A percentile compares a stretch with the other conserved stretches of the same genome.
Conservation (phyloP, 2,113 vertebrate species). For the Sula dactylatra region DNA sequence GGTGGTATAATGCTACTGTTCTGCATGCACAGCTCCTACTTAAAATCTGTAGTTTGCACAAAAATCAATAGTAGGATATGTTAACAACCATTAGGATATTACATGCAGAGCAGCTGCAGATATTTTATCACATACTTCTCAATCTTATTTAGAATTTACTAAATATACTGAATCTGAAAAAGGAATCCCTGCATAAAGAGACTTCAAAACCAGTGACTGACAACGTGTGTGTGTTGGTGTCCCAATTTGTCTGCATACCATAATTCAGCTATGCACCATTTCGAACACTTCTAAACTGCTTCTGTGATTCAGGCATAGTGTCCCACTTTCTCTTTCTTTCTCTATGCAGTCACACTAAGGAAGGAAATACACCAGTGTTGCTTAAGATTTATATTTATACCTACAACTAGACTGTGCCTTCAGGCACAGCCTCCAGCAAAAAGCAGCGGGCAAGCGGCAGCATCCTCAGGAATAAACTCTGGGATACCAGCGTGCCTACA, state of each 20-base stretch:
- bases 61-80: not conserved
- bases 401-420: not conserved
- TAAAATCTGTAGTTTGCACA: not conserved
- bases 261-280: not conserved
- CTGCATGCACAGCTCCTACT: not conserved
- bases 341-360: not conserved
- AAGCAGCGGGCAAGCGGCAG: not conserved
- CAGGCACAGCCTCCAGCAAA: not conserved
- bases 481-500: accelerated
- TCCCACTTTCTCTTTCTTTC: not conserved
- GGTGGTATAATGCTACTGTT: not conserved
- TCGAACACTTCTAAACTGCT: not conserved
- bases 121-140: not conserved
- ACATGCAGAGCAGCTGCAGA: not conserved
- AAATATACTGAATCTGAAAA: constrained; percentile 1
- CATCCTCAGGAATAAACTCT: not conserved
- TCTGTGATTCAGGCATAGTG: constrained; percentile 17
- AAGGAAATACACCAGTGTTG: not conserved
- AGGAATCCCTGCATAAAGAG: not conserved
- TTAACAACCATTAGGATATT: not conserved
- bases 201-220: not conserved
- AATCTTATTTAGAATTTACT: not conserved
- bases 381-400: not conserved
- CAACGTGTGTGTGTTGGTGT: not conserved
- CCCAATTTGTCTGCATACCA: not conserved